Evolutionary conservation across 2,113 vertebrate genomes (phyloP).

Genomic region (Anthoscopus minutus): DNA sequence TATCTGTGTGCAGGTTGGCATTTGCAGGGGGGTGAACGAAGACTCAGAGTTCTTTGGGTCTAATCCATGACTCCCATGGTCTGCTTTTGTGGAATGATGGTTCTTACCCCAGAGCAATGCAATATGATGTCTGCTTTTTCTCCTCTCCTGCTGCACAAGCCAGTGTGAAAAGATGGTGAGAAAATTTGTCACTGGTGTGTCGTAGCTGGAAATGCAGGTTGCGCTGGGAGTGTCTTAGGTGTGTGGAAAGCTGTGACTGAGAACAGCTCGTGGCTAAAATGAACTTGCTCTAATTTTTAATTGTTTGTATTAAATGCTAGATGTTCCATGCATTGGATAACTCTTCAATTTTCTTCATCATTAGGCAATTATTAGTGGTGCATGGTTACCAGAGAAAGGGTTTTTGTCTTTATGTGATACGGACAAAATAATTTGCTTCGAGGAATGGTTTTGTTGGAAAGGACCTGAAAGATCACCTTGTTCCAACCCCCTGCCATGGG

Average conservation of each 20-base stretch:
- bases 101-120: not conserved
- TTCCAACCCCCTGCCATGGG: not conserved
- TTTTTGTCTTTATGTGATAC: not conserved
- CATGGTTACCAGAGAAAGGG: not conserved
- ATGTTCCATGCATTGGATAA: not conserved
- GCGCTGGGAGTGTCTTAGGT: not conserved
- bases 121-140: not conserved
- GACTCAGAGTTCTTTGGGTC: not conserved
- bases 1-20: not conserved
- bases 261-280: not conserved
- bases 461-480: not conserved
- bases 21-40: not conserved
- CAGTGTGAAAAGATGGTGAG: not conserved
- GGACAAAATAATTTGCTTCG: fast-evolving
- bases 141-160: not conserved
- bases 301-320: not conserved
- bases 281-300: not conserved
- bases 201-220: not conserved
- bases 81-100: not conserved
- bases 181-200: not conserved
- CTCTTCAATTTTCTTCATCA: not conserved
- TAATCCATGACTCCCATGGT: not conserved
- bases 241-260: not conserved
- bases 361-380: not conserved
- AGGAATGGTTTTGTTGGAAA: not conserved